Percentiles rank a stretch among this genome's conserved stretches.
These are phyloP conservation scores for Harpagoxenus sublaevis DNA, from an alignment of 2,888 invertebrate genomes.

Conservation along the genomic window DNA sequence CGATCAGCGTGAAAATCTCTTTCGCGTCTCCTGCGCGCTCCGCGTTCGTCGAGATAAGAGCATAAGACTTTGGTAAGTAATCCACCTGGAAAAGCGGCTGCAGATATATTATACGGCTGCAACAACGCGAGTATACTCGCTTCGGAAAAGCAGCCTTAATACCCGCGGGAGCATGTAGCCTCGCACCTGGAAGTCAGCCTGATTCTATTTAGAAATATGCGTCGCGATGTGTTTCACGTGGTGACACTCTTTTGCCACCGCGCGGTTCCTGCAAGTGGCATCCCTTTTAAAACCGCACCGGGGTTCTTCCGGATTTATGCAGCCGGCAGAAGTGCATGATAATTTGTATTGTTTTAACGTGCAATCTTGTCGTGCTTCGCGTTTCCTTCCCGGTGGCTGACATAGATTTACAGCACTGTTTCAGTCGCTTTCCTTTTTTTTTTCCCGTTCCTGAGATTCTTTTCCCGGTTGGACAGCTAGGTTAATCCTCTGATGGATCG, in stretches of 20 bases:
- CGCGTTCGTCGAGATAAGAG: conserved; percentile 56
- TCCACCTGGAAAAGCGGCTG: conserved; percentile 55
- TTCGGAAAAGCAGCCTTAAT: conserved; percentile 40
- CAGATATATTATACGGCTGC: conserved; percentile 26
- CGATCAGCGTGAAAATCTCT: conserved; percentile 60
- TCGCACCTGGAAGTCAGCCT: conserved; percentile 44
- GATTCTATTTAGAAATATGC: conserved; percentile 64
- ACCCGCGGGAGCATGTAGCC: conserved; percentile 52
- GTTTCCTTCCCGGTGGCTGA: conserved; percentile 29
- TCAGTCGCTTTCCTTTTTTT: conserved; percentile 17
- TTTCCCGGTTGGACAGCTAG: conserved; percentile 30
- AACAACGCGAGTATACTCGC: conserved; percentile 40
- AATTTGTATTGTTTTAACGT: conserved; percentile 50
- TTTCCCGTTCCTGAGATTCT: conserved; percentile 3
- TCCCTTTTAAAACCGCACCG: conserved; percentile 6
- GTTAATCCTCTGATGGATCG: conserved; percentile 47
- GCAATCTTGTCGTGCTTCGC: conserved; percentile 37
- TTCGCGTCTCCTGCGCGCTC: conserved; percentile 26
- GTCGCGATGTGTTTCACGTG: conserved; percentile 42
- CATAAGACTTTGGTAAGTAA: conserved; percentile 61
- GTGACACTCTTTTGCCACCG: conserved; percentile 19
- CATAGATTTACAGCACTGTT: conserved; percentile 39
- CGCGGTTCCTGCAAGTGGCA: not conserved
- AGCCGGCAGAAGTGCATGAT: conserved; percentile 35
- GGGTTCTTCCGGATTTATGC: conserved; percentile 9